A percentile compares a stretch with the other conserved stretches of the same genome.
phyloP scores from a whole-genome alignment of 92 coral and sea anemone genomes.

The Diadumene lineata region DNA sequence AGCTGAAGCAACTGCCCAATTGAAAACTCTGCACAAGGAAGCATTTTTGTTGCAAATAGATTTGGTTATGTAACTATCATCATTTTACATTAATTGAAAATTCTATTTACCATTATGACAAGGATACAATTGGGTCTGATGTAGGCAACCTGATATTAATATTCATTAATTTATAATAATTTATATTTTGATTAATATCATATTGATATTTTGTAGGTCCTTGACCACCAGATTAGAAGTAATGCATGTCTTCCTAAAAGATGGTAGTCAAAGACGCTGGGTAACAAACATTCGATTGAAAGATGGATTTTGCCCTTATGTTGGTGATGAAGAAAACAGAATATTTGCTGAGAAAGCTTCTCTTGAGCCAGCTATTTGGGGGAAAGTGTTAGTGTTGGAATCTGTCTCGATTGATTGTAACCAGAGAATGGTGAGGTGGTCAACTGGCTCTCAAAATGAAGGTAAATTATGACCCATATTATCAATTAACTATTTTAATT shows the following conservation, averaged over 20 bases:
- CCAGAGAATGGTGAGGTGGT: conserved; percentile 76
- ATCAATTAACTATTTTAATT: no score
- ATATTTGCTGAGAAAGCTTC: conserved; percentile 44
- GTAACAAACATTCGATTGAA: conserved; percentile 76
- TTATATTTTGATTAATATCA: no score
- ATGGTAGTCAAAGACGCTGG: conserved; percentile 81
- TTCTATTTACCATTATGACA: no score
- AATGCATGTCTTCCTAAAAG: conserved; percentile 84
- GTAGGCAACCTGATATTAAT: no score
- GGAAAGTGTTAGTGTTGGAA: conserved; percentile 81
- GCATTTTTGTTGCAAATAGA: no score
- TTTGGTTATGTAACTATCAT: no score
- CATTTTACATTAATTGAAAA: no score
- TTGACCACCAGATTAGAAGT: conserved; percentile 5
- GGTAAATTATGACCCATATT: background rate
- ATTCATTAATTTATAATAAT: no score
- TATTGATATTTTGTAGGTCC: background rate
- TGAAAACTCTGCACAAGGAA: no score
- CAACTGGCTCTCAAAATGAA: conserved; percentile 52
- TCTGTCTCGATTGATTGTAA: conserved; percentile 84
- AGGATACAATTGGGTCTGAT: no score
- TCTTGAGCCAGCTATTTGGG: conserved; percentile 96
- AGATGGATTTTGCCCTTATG: conserved; percentile 85
- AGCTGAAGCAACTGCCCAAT: no score
- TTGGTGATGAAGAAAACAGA: conserved; percentile 50